Evolutionary conservation across 2,888 invertebrate genomes (phyloP), one percentile per base, ranked within the genome.

Genomic region (Mythimna ferrago): DNA sequence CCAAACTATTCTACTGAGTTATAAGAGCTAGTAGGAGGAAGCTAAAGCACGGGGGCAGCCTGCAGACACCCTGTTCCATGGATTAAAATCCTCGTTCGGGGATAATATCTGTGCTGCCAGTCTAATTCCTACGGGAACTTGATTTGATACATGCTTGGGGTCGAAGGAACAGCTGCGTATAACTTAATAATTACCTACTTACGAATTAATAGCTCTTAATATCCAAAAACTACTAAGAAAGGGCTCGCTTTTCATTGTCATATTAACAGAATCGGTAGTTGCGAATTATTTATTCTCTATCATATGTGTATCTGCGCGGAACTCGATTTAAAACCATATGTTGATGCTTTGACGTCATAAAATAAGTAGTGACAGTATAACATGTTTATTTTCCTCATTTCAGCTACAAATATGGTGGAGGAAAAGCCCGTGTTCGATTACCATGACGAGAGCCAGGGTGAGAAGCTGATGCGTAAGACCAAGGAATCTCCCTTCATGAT

Each of bases 401-500:
- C 84, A 90, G 91, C 66, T 53, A 68, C 67, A 72, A 88, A 73
- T 76, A 95, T 95, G 95, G 88, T 92, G 48, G 85, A 93, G 73
- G 90, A 90, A 64, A 92, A 90, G 81, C 94, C 94, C 21, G 82
- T 85, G n/a, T 96, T 96, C 81, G 95, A 96, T 76, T 97, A 96
- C 85, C 94, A 97, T 62, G 97, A 97, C 68, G 97, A 97, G 90
- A 92, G 94, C 53, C 96, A 97, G n/a, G 83, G 94, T 1, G 95
- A 96, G 82, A 95, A 90, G 77, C 90, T 98, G 63, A 92, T 96
- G 16, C 96, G 97, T 73, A 98, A 98, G 91, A 96, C 97, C 6
- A 97, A 97, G 89, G 98, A 98, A 91, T 97, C 97, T 53, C 98
- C 98, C 0, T 97, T 98, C 84, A 97, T 98, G 97, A 91, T 97